phyloP scores from a whole-genome alignment of 2,888 invertebrate genomes.

The Cryptops parisi region DNA sequence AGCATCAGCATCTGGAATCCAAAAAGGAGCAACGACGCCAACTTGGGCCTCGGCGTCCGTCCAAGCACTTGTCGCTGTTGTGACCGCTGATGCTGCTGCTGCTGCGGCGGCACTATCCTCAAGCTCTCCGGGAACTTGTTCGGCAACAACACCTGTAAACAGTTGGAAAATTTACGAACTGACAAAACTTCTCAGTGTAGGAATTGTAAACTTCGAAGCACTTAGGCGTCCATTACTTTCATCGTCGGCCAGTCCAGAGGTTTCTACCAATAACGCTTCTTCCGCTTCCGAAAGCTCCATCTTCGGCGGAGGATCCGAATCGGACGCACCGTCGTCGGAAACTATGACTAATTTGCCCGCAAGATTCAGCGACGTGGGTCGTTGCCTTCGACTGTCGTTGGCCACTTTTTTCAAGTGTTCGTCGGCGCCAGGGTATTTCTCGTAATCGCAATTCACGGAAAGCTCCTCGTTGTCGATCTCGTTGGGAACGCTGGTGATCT shows the following conservation, averaged over 20 bases:
- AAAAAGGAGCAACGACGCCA: constrained; percentile 62
- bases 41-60: constrained; percentile 32
- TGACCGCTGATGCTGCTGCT: background rate
- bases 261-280: too few relatives aligned
- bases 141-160: background rate
- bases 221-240: too few relatives aligned
- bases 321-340: background rate
- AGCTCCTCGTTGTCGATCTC: background rate
- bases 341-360: background rate
- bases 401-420: background rate
- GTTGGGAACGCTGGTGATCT: background rate
- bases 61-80: constrained; percentile 1
- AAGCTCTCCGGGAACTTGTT: background rate
- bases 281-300: too few relatives aligned
- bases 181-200: too few relatives aligned
- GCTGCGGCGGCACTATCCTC: background rate
- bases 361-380: background rate
- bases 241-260: too few relatives aligned
- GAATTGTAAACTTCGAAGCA: too few relatives aligned
- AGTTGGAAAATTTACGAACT: too few relatives aligned
- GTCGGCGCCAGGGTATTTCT: background rate
- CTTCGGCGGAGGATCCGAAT: too few relatives aligned
- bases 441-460: background rate
- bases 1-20: constrained; percentile 75
- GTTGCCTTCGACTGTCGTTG: background rate